Evolutionary conservation across 2,113 vertebrate genomes (phyloP).

Genomic region (Apodemus sylvaticus): DNA sequence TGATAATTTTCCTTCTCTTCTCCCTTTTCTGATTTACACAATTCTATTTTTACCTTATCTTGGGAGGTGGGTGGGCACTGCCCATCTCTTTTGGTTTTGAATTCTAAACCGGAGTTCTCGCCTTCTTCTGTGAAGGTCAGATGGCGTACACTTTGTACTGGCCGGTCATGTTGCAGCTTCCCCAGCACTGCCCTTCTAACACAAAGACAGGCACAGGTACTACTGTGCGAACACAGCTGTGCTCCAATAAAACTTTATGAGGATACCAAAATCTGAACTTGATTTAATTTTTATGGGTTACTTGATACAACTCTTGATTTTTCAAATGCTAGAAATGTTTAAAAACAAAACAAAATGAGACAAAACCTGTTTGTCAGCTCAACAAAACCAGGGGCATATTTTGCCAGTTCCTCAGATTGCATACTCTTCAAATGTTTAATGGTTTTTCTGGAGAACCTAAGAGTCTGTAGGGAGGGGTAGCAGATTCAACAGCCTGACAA

Average conservation of each 20-base stretch:
- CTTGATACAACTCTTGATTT: neutral
- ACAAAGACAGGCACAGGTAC: neutral
- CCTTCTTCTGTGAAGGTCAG: neutral
- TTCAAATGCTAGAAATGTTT: neutral
- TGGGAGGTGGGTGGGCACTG: neutral
- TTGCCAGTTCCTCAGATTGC: neutral
- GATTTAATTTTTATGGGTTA: slow-evolving; percentile 13
- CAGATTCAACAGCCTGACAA: neutral
- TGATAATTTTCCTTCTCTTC: neutral
- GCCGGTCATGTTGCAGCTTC: neutral
- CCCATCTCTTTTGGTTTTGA: neutral
- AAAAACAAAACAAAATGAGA: neutral
- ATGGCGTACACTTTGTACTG: neutral
- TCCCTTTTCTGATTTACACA: neutral
- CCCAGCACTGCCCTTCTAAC: neutral
- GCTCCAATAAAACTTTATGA: slow-evolving; percentile 45
- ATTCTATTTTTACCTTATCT: neutral
- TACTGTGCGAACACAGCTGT: neutral
- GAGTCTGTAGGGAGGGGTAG: neutral
- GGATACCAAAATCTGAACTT: slow-evolving; percentile 39
- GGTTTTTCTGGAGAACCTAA: neutral
- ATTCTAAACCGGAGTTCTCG: neutral
- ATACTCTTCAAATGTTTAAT: neutral
- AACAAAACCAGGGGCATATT: neutral
- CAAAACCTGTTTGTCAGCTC: neutral